A percentile compares a stretch with the other conserved stretches of the same genome.
These are phyloP conservation scores for Xestia sexstrigata DNA, from an alignment of 2,888 invertebrate species.

Conservation along the genomic window DNA sequence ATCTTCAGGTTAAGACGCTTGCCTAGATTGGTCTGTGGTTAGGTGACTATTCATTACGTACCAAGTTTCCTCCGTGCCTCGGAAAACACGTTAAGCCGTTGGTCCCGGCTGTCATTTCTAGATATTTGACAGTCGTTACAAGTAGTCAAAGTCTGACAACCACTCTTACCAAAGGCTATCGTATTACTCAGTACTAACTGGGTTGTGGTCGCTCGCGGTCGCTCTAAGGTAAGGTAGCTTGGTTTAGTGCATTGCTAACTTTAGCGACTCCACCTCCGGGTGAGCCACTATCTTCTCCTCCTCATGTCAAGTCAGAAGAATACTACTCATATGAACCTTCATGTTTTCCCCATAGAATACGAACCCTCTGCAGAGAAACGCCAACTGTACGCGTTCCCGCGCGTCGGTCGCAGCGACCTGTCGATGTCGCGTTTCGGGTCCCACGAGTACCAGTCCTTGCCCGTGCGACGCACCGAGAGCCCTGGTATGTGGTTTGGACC, in stretches of 20 bases:
- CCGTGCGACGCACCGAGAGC: conserved; percentile 69
- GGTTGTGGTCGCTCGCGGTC: too few relatives aligned
- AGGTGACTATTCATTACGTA: too few relatives aligned
- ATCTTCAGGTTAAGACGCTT: too few relatives aligned
- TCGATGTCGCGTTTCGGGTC: conserved; percentile 54
- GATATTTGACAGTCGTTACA: too few relatives aligned
- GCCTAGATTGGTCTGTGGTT: too few relatives aligned
- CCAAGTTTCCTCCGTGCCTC: too few relatives aligned
- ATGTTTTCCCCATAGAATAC: conserved; percentile 69
- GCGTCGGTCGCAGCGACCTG: conserved; percentile 81
- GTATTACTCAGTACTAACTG: too few relatives aligned
- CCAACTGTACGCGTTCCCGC: conserved; percentile 85
- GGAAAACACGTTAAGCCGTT: too few relatives aligned
- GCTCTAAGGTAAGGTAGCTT: neutral
- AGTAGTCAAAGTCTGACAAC: too few relatives aligned
- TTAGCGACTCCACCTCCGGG: neutral
- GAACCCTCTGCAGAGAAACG: conserved; percentile 79
- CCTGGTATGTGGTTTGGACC: conserved; percentile 93
- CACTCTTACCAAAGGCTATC: too few relatives aligned
- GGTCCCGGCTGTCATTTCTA: too few relatives aligned
- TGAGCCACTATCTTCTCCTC: neutral
- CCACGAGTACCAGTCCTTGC: conserved; percentile 61
- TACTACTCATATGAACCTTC: neutral
- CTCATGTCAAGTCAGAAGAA: neutral
- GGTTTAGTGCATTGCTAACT: neutral